Evolutionary conservation across 1,140 invertebrate species (phyloP).

Genomic region (Holcopasites calliopsidis): DNA sequence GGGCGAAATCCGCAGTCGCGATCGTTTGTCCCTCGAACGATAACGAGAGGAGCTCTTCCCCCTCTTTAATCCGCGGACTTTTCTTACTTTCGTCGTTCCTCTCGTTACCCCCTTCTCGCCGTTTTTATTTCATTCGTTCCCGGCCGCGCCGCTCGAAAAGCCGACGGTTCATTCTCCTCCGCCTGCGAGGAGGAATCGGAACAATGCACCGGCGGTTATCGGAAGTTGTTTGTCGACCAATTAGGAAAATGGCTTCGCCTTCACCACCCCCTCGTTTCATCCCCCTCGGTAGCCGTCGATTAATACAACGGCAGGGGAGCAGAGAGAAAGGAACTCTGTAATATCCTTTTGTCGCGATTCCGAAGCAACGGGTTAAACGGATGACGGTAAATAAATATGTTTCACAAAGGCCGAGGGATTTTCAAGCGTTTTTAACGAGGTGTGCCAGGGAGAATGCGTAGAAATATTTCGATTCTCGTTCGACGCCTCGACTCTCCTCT

Average conservation of each 20-base stretch:
- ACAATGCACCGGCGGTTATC: conserved; percentile 44
- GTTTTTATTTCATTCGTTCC: conserved; percentile 26
- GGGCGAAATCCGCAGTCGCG: background rate
- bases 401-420: too few relatives aligned
- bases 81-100: conserved; percentile 12
- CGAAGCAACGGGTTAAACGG: conserved; percentile 2
- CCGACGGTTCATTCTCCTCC: conserved; percentile 22
- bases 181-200: conserved; percentile 26
- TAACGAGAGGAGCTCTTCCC: background rate
- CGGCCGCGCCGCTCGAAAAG: conserved; percentile 7
- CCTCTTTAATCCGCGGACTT: conserved; percentile 9
- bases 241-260: conserved; percentile 48
- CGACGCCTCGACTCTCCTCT: too few relatives aligned
- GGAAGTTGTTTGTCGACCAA: conserved; percentile 50
- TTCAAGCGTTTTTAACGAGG: too few relatives aligned
- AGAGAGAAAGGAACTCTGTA: conserved; percentile 15
- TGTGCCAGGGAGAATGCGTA: too few relatives aligned
- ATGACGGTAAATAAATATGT: too few relatives aligned
- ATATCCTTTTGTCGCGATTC: conserved; percentile 19
- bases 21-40: conserved; percentile 10
- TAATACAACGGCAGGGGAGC: conserved; percentile 11
- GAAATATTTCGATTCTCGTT: too few relatives aligned
- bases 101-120: background rate
- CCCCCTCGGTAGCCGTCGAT: conserved; percentile 23
- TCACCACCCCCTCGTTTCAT: background rate